Percentiles rank a stretch among this genome's conserved stretches.
These are phyloP conservation scores for Microtus montanus DNA, from an alignment of 2,113 vertebrate genomes.

Conservation along the genomic window DNA sequence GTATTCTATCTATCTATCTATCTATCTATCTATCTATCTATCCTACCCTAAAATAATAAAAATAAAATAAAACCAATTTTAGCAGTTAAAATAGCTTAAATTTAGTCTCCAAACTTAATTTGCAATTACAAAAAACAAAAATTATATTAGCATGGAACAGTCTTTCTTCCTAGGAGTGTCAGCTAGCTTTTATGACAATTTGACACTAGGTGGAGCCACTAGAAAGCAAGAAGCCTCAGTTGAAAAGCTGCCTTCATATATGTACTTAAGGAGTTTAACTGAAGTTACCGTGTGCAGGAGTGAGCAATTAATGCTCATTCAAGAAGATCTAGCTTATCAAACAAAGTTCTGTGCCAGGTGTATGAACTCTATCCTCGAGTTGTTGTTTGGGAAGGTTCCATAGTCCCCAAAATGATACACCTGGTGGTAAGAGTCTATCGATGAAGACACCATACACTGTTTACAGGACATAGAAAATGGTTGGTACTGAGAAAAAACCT, in stretches of 20 bases:
- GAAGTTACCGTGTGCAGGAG: not conserved
- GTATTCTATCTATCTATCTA: too few relatives aligned
- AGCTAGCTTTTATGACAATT: not conserved
- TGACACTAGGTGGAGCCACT: not conserved
- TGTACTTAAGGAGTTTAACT: not conserved
- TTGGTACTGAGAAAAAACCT: too few relatives aligned
- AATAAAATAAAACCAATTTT: constrained; percentile 11
- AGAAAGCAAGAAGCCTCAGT: not conserved
- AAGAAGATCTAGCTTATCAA: not conserved
- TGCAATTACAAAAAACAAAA: constrained; percentile 11
- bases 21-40: not conserved
- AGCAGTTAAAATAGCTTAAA: constrained; percentile 5
- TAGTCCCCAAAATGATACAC: too few relatives aligned
- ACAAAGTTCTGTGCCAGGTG: too few relatives aligned
- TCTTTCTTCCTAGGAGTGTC: not conserved
- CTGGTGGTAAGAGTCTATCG: too few relatives aligned
- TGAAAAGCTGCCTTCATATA: not conserved
- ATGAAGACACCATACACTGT: too few relatives aligned
- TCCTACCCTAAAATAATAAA: not conserved
- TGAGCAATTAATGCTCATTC: not conserved
- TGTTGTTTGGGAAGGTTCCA: too few relatives aligned
- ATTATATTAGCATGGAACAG: not conserved
- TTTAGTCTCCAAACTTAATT: not conserved
- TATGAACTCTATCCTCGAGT: too few relatives aligned
- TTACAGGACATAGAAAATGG: too few relatives aligned